Percentiles rank a stretch among this genome's conserved stretches.
Conservation (phyloP, 2,888 invertebrate genomes). For the Brachycybe producta region DNA sequence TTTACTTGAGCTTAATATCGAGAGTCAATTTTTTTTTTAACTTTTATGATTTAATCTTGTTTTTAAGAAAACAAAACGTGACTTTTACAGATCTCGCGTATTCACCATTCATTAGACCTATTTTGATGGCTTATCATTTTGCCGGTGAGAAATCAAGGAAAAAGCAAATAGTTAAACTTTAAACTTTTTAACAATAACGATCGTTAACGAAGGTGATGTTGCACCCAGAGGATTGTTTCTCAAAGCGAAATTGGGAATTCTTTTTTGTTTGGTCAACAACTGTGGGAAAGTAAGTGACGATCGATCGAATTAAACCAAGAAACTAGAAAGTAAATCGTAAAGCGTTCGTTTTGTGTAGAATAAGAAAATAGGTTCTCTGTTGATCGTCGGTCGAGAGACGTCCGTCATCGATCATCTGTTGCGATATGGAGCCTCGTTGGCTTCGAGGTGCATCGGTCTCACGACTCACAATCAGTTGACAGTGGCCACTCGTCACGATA, state of each 20-base stretch:
- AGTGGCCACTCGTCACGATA: neutral
- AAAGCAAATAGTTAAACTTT: neutral
- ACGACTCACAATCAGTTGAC: conserved; percentile 5
- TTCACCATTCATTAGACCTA: neutral
- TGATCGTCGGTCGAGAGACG: conserved; percentile 9
- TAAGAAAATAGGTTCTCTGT: conserved; percentile 5
- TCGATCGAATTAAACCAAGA: neutral
- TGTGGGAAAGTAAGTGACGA: neutral
- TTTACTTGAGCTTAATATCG: too few species aligned
- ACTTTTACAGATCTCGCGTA: neutral
- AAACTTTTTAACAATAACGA: neutral
- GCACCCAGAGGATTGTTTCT: conserved; percentile 1
- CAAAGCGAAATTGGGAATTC: conserved; percentile 12
- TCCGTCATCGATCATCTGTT: neutral
- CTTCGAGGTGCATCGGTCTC: neutral
- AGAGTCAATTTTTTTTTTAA: too few species aligned
- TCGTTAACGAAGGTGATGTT: neutral
- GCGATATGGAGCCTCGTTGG: neutral
- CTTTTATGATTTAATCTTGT: too few species aligned
- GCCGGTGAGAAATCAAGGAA: conserved; percentile 5
- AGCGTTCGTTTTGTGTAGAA: neutral
- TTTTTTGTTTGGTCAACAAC: neutral
- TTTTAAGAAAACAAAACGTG: neutral
- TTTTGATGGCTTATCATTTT: conserved; percentile 10
- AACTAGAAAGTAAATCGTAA: neutral